Evolutionary conservation across 2,888 invertebrate genomes (phyloP).

Genomic region (Drosophila subsilvestris): DNA sequence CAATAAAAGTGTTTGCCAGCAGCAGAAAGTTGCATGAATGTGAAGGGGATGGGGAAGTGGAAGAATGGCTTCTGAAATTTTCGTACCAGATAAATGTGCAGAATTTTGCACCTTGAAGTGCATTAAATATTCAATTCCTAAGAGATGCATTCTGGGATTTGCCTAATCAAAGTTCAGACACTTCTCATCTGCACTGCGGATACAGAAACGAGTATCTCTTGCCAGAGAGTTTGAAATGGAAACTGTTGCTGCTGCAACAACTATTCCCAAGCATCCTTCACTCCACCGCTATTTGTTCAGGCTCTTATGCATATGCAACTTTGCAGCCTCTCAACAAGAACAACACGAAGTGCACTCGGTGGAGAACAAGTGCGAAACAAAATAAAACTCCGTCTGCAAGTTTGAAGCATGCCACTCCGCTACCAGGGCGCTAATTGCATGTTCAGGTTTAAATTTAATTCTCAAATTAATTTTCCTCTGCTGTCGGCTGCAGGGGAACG

Average conservation of each 20-base stretch:
- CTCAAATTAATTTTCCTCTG: constrained; percentile 19
- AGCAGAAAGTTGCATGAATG: constrained; percentile 8
- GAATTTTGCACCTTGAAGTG: background rate
- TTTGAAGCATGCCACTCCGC: constrained; percentile 9
- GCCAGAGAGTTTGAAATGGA: constrained; percentile 4
- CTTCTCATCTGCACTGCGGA: constrained; percentile 2
- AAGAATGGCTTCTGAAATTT: background rate
- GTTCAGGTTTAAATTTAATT: constrained; percentile 25
- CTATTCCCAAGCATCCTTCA: constrained; percentile 23
- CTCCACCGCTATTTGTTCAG: background rate
- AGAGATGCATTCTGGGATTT: background rate
- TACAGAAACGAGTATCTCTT: background rate
- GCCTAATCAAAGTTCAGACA: background rate
- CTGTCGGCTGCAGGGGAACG: constrained; percentile 29
- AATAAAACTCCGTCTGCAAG: constrained; percentile 29
- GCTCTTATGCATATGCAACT: constrained; percentile 24
- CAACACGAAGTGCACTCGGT: constrained; percentile 46
- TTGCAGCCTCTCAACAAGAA: constrained; percentile 44
- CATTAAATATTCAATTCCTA: constrained; percentile 16
- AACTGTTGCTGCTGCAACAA: constrained; percentile 16
- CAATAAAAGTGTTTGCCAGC: constrained; percentile 56
- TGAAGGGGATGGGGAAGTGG: background rate
- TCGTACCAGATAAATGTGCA: background rate
- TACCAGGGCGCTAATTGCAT: constrained; percentile 43
- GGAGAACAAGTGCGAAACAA: constrained; percentile 32